Evolutionary conservation across 1,140 invertebrate species (phyloP).

Genomic region (Drosophila orena): DNA sequence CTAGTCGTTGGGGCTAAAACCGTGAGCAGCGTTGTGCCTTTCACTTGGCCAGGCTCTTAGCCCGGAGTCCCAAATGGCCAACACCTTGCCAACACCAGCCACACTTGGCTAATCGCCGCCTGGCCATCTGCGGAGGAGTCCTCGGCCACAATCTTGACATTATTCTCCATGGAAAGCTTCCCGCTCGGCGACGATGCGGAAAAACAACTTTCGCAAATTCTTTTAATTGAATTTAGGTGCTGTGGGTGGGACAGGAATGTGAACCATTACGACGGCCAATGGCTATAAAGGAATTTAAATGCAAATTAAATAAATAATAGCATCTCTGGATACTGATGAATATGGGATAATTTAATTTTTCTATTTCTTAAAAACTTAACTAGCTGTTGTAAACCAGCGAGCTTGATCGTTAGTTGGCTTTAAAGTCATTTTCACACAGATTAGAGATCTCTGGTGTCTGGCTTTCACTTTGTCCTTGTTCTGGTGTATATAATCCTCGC

Average conservation of each 20-base stretch:
- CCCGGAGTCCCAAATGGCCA: constrained; percentile 30
- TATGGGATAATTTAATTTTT: too few relatives aligned
- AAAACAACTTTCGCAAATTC: constrained; percentile 59
- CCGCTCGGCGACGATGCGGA: constrained; percentile 15
- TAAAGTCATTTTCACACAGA: neutral
- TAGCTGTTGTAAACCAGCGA: neutral
- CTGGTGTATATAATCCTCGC: constrained; percentile 6
- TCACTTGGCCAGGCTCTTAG: constrained; percentile 59
- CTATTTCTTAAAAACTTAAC: neutral
- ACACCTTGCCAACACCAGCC: constrained; percentile 56
- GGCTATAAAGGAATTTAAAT: neutral
- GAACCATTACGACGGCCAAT: neutral
- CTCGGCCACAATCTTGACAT: constrained; percentile 34
- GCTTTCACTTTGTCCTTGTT: constrained; percentile 33
- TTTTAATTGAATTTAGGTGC: constrained; percentile 1
- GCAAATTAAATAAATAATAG: too few relatives aligned
- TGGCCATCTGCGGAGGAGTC: constrained; percentile 52
- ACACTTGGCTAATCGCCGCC: constrained; percentile 51
- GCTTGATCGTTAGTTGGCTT: neutral
- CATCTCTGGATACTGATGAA: too few relatives aligned
- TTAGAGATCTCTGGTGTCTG: neutral
- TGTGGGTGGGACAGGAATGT: constrained; percentile 6
- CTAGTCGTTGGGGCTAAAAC: constrained; percentile 53
- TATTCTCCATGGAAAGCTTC: constrained; percentile 19
- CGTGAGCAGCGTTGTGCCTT: constrained; percentile 67